Percentiles rank a stretch among this genome's conserved stretches.
Evolutionary conservation across 1,140 invertebrate species (phyloP).

Genomic region (Caenorhabditis brenneri): DNA sequence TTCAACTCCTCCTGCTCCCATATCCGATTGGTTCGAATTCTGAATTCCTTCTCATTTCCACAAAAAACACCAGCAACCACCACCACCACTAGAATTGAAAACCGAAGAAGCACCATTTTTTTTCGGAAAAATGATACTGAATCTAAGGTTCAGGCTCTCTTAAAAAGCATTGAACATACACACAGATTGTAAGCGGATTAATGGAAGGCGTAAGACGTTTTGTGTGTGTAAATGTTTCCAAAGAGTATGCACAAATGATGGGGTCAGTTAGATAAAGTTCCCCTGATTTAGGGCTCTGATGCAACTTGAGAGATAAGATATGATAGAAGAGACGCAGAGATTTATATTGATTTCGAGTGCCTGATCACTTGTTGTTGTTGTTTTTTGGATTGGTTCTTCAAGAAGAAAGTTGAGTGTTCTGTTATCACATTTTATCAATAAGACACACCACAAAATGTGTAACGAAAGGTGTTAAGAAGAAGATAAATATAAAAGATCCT

Average conservation of each 20-base stretch:
- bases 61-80: neutral
- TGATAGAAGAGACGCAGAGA: neutral
- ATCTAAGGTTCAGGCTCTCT: neutral
- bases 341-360: neutral
- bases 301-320: neutral
- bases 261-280: neutral
- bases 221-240: neutral
- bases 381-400: neutral
- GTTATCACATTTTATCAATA: neutral
- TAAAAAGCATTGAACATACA: slow-evolving; percentile 9
- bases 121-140: neutral
- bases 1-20: slow-evolving; percentile 2
- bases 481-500: neutral
- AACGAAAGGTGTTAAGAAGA: neutral
- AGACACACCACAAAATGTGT: neutral
- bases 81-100: neutral
- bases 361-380: neutral
- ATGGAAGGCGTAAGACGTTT: neutral
- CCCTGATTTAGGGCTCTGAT: neutral
- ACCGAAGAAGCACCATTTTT: neutral
- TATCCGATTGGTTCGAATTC: neutral
- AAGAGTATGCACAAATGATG: neutral
- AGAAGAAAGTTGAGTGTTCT: neutral
- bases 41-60: neutral
- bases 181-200: slow-evolving; percentile 4